Evolutionary conservation across 2,888 invertebrate species (phyloP).

Genomic region (Macrophya annulata): DNA sequence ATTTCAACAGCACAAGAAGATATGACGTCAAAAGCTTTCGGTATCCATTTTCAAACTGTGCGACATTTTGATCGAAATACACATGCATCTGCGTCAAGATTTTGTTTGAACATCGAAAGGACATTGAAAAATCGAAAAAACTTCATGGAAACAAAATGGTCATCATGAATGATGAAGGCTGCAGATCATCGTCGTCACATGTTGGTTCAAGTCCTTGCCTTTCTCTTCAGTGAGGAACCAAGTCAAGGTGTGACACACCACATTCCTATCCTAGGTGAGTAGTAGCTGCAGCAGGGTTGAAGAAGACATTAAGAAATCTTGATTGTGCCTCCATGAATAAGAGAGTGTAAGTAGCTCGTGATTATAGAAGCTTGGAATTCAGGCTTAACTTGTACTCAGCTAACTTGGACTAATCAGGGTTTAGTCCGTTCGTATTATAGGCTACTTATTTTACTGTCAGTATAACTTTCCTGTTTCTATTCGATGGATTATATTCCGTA

Average conservation of each 20-base stretch:
- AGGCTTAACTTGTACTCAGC: not conserved
- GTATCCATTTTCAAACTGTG: not conserved
- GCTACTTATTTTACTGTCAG: not conserved
- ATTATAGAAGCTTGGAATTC: constrained; percentile 1
- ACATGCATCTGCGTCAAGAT: not conserved
- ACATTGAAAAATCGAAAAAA: not conserved
- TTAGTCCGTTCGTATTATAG: not conserved
- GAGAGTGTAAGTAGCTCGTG: not conserved
- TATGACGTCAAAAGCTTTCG: not conserved
- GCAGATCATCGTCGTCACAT: not conserved
- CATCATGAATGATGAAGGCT: not conserved
- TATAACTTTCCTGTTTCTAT: not conserved
- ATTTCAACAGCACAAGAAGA: too few relatives aligned
- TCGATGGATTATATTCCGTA: not conserved
- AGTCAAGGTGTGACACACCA: not conserved
- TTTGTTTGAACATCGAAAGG: not conserved
- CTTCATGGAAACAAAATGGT: not conserved
- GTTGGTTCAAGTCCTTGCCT: not conserved
- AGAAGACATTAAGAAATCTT: constrained; percentile 29
- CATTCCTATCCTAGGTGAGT: not conserved
- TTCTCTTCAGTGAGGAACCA: not conserved
- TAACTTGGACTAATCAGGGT: constrained; percentile 13
- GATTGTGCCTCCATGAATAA: not conserved
- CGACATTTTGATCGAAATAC: not conserved
- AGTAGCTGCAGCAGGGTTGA: not conserved